phyloP scores from a whole-genome alignment of 2,888 invertebrate genomes.

The Agelastica alni region DNA sequence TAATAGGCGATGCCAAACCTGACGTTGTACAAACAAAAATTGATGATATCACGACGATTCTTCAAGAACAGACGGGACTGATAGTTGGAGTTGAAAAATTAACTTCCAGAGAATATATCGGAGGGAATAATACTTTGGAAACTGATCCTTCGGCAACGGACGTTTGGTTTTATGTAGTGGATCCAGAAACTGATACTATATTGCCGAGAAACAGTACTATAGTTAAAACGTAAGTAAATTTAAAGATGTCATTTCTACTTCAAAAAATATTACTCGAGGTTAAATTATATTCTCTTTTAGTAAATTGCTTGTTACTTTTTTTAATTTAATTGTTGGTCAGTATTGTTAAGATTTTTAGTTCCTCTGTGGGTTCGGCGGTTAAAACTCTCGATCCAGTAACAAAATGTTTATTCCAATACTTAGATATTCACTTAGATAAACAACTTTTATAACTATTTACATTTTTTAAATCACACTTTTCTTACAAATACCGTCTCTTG shows the following conservation, averaged over 20 bases:
- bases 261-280: too few relatives aligned
- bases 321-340: neutral
- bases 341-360: too few relatives aligned
- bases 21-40: constrained; percentile 66
- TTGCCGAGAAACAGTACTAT: constrained; percentile 71
- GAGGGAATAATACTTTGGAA: constrained; percentile 76
- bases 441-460: too few relatives aligned
- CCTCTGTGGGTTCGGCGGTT: too few relatives aligned
- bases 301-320: neutral
- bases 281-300: neutral
- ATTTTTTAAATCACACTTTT: too few relatives aligned
- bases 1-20: constrained; percentile 74
- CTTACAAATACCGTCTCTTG: too few relatives aligned
- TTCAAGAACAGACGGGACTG: constrained; percentile 75
- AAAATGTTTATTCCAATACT: too few relatives aligned
- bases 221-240: constrained; percentile 65
- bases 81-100: constrained; percentile 83
- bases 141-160: constrained; percentile 76
- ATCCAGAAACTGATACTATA: constrained; percentile 77
- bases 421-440: too few relatives aligned
- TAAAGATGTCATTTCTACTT: too few relatives aligned
- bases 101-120: constrained; percentile 74
- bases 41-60: constrained; percentile 62
- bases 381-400: too few relatives aligned
- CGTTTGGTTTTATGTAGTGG: constrained; percentile 84